Percentiles rank a stretch among this genome's conserved stretches.
Conservation (phyloP, 2,113 vertebrate genomes). For the Fregata magnificens region DNA sequence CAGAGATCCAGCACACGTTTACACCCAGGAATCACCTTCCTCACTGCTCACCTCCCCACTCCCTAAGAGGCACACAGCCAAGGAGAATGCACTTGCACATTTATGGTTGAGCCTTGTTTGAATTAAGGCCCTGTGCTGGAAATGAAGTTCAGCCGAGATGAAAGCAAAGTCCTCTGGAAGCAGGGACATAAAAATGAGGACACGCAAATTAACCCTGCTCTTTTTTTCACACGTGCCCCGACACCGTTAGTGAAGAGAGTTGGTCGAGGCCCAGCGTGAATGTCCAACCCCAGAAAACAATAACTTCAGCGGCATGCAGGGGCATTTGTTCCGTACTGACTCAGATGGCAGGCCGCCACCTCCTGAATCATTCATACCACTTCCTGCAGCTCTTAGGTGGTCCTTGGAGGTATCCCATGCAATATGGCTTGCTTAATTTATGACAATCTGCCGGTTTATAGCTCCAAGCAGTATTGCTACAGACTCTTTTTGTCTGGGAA, state of each 20-base stretch:
- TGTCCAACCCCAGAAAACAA: fast-evolving
- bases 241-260: not conserved
- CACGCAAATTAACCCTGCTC: not conserved
- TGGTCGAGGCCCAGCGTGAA: not conserved
- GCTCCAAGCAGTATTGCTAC: not conserved
- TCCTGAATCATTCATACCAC: not conserved
- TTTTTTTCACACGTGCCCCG: not conserved
- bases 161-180: not conserved
- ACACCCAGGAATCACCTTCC: not conserved
- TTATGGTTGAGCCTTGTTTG: not conserved
- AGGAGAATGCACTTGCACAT: not conserved
- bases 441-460: not conserved
- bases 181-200: not conserved
- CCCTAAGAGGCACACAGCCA: not conserved
- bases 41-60: not conserved
- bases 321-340: not conserved
- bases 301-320: not conserved
- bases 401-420: not conserved
- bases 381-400: constrained; percentile 38
- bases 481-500: not conserved
- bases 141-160: not conserved
- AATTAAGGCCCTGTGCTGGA: not conserved
- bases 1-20: not conserved
- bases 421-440: not conserved
- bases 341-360: constrained; percentile 9